These are phyloP conservation scores for Onychostruthus taczanowskii DNA, from an alignment of 2,113 vertebrate species.

Conservation along the genomic window DNA sequence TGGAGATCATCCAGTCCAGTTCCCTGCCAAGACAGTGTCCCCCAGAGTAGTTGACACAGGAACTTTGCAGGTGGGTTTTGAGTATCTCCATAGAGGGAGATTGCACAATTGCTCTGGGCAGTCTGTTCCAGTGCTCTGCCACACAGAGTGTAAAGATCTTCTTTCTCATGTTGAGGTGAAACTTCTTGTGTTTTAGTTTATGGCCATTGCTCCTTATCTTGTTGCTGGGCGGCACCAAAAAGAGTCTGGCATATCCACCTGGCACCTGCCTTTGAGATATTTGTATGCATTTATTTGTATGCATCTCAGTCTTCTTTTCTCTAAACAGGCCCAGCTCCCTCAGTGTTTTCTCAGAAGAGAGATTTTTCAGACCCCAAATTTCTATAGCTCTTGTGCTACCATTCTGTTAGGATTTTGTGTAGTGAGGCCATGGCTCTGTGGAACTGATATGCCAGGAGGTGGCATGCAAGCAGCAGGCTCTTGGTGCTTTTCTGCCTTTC, in stretches of 20 bases:
- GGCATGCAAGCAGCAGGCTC: not conserved
- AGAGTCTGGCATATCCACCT: not conserved
- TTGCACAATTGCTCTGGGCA: not conserved
- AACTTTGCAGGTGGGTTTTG: not conserved
- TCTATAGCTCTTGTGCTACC: not conserved
- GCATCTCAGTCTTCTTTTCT: not conserved
- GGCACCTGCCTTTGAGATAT: rapidly evolving
- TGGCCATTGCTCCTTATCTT: not conserved
- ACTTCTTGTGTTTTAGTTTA: not conserved
- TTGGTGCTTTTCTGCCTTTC: not conserved
- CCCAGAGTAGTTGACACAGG: not conserved
- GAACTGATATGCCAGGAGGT: not conserved
- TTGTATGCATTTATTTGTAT: not conserved
- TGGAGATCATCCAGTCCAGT: not conserved
- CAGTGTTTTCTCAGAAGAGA: not conserved
- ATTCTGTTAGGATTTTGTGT: not conserved
- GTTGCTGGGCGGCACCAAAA: not conserved
- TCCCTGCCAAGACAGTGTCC: not conserved
- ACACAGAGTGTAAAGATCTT: not conserved
- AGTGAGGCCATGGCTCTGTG: not conserved
- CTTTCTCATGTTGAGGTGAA: not conserved
- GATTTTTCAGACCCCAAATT: not conserved
- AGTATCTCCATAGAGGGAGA: rapidly evolving
- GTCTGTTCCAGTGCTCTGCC: not conserved
- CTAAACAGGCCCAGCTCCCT: not conserved